Conservation (phyloP, 1,140 invertebrate species). For the Sipha flava region DNA sequence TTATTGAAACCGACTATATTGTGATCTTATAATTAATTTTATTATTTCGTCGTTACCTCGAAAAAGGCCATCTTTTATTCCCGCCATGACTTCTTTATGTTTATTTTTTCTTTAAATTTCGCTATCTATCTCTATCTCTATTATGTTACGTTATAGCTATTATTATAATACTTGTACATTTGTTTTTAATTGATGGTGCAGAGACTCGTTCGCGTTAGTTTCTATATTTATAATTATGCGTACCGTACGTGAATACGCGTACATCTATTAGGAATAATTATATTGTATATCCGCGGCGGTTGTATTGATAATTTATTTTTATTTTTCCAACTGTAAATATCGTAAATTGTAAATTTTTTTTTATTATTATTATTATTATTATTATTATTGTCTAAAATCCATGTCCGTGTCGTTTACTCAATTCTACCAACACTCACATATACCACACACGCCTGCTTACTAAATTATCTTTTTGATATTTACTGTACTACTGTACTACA, state of each 20-base stretch:
- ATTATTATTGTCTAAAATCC: neutral
- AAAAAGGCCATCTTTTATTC: neutral
- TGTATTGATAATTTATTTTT: neutral
- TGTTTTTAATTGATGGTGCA: neutral
- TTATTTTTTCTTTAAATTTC: neutral
- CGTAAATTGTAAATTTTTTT: neutral
- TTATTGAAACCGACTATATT: slow-evolving; percentile 11
- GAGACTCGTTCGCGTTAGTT: neutral
- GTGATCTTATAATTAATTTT: slow-evolving; percentile 23
- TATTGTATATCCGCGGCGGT: neutral
- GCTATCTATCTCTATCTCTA: neutral
- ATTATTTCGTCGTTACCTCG: neutral
- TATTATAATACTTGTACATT: neutral
- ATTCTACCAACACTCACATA: neutral
- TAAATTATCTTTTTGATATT: neutral
- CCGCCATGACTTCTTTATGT: neutral
- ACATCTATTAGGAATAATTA: neutral
- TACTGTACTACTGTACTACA: no score
- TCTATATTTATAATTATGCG: neutral
- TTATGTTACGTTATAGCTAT: neutral
- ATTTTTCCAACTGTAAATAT: slow-evolving; percentile 1
- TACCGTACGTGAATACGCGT: neutral
- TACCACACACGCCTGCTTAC: slow-evolving; percentile 12
- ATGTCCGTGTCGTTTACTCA: neutral
- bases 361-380: neutral